Percentiles rank a stretch among this genome's conserved stretches.
phyloP scores from a whole-genome alignment of 2,797 vertebrate genomes.

The Steatocranus sp. region DNA sequence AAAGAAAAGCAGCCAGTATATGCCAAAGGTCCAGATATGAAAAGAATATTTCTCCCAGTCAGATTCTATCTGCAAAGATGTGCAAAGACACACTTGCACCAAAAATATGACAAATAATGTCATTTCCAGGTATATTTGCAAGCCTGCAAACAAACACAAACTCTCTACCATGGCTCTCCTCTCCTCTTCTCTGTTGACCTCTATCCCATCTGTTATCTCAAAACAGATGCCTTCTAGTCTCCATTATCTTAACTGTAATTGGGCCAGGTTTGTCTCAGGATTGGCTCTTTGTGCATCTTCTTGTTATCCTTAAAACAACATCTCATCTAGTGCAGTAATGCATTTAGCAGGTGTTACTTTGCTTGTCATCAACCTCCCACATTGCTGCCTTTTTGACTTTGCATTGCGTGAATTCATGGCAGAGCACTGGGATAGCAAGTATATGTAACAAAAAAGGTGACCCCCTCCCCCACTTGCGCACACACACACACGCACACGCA shows the following conservation, averaged over 20 bases:
- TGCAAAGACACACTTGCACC: neutral
- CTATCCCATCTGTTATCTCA: slow-evolving; percentile 13
- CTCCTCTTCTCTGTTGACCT: neutral
- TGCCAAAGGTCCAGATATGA: neutral
- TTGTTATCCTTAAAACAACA: neutral
- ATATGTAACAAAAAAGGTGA: neutral
- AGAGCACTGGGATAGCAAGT: neutral
- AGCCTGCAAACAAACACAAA: neutral
- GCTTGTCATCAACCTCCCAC: neutral
- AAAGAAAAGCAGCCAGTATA: neutral
- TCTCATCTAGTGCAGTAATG: neutral
- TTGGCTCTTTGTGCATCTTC: neutral
- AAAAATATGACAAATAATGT: neutral
- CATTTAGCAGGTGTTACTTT: neutral
- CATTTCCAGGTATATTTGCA: neutral
- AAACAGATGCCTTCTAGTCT: slow-evolving; percentile 9
- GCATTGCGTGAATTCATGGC: neutral
- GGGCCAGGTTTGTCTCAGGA: neutral
- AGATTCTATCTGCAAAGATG: neutral
- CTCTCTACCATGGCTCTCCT: neutral
- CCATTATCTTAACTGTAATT: slow-evolving; percentile 1
- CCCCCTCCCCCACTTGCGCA: neutral
- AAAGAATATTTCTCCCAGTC: neutral
- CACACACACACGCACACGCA: neutral
- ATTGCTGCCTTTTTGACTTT: slow-evolving; percentile 13